These are phyloP conservation scores for Carabus problematicus DNA, from an alignment of 2,888 invertebrate species.

Conservation along the genomic window DNA sequence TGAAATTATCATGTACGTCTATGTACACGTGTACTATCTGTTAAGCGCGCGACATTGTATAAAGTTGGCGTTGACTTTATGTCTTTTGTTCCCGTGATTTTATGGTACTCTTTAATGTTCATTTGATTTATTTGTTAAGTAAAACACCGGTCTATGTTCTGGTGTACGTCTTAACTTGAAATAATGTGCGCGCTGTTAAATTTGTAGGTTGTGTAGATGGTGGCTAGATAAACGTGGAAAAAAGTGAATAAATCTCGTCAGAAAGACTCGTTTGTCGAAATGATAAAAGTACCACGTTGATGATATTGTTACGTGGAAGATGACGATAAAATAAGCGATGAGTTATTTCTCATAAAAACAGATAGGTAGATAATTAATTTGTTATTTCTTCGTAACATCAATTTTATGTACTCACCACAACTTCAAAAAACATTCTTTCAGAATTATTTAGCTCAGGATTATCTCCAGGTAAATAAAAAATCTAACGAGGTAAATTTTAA, in stretches of 20 bases:
- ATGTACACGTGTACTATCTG: constrained; percentile 33
- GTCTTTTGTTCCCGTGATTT: constrained; percentile 42
- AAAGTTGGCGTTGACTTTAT: constrained; percentile 42
- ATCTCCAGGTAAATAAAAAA: no score
- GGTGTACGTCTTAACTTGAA: constrained; percentile 30
- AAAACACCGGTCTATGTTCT: constrained; percentile 29
- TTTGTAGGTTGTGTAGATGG: constrained; percentile 31
- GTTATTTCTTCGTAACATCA: no score
- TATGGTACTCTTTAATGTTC: constrained; percentile 42
- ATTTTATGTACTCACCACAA: no score
- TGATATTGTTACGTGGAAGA: no score
- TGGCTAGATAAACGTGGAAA: constrained; percentile 25
- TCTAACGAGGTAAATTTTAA: no score
- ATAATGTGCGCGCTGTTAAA: constrained; percentile 24
- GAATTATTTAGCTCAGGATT: no score
- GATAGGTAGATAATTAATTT: no score
- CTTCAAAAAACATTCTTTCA: no score
- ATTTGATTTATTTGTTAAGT: constrained; percentile 41
- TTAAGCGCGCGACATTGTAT: constrained; percentile 40
- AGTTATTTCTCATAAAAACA: no score
- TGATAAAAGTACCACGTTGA: no score
- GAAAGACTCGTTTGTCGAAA: no score
- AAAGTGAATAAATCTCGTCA: constrained; percentile 23
- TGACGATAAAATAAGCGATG: no score
- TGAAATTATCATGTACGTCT: constrained; percentile 3